Evolutionary conservation across 1,140 invertebrate species (phyloP), one percentile per base, ranked within the genome.

Genomic region (Trypoxylus dichotomus): DNA sequence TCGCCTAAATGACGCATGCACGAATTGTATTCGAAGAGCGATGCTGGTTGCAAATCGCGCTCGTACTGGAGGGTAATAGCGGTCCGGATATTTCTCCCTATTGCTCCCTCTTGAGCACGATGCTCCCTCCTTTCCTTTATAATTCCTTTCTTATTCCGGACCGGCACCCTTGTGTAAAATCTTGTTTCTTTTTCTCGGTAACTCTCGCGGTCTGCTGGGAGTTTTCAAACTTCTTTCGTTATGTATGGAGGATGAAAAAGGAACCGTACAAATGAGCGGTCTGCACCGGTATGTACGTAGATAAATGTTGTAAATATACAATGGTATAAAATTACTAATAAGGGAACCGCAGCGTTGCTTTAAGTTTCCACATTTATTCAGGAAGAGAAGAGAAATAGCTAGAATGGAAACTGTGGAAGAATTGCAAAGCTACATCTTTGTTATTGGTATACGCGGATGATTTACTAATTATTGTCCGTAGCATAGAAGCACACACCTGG

Each of bases 111-210:
- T 24, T 27, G 47, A n/a, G n/a, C n/a, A n/a, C n/a, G n/a, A n/a
- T n/a, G n/a, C n/a, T n/a, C n/a, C n/a, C n/a, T n/a, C n/a, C 0
- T 19, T 13, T 0, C 24, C 24, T 29, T 68, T 68, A 68, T 68
- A 68, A 68, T 68, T 29, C 60, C 24, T 27, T 68, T 27, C 60
- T 29, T 68, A 10, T 68, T 68, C 60, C 15, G 24, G 13, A 68
- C 60, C 60, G 25, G 21, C 24, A 68, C 60, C 60, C 60, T 68
- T 29, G 60, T 27, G 60, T 68, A 68, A 68, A 25, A 68, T 27
- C 60, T 24, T 68, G 60, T 68, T 68, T 25, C 60, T 68, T 68
- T 68, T 29, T 68, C 1, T 25, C 24, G 60, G 60, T 27, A 68
- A 24, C 15, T 21, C 24, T 24, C 1, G 19, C 19, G 60, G 24